A percentile compares a stretch with the other conserved stretches of the same genome.
Evolutionary conservation across 2,888 invertebrate genomes (phyloP).

Genomic region (Taenaris catops): DNA sequence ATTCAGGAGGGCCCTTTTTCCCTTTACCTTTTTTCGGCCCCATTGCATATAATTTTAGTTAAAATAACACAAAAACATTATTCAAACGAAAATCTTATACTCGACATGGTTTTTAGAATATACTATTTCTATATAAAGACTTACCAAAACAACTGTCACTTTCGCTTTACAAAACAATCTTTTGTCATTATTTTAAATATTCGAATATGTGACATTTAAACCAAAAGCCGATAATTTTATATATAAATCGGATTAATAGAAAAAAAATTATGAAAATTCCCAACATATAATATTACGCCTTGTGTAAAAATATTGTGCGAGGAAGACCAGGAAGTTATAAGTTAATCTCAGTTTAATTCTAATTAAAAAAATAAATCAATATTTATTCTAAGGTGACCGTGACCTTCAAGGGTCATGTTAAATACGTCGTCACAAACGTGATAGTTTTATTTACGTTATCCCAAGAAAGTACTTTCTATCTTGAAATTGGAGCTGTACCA

Average conservation of each 20-base stretch:
- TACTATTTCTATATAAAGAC: constrained; percentile 24
- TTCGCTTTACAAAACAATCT: constrained; percentile 1
- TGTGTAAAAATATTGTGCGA: too few relatives aligned
- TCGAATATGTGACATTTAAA: constrained; percentile 3
- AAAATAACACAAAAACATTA: constrained; percentile 21
- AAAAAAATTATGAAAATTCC: too few relatives aligned
- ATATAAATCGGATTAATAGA: too few relatives aligned
- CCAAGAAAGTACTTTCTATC: constrained; percentile 16
- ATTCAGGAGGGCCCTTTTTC: constrained; percentile 59
- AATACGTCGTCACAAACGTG: constrained; percentile 24
- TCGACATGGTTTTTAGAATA: constrained; percentile 26
- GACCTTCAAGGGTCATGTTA: constrained; percentile 64
- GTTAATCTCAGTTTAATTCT: constrained; percentile 6
- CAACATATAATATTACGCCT: too few relatives aligned
- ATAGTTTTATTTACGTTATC: constrained; percentile 15
- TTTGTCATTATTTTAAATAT: constrained; percentile 2
- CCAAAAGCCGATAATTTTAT: too few relatives aligned
- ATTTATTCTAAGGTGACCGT: constrained; percentile 32
- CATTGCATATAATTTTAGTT: constrained; percentile 40
- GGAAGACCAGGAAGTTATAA: background rate
- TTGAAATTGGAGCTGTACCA: constrained; percentile 24
- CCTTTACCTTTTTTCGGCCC: constrained; percentile 48
- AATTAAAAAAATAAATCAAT: constrained; percentile 6
- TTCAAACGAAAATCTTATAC: constrained; percentile 23
- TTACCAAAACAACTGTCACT: constrained; percentile 26